Evolutionary conservation across 2,888 invertebrate species (phyloP), one percentile per base, ranked within the genome.

Genomic region (Gnatocerus cornutus): DNA sequence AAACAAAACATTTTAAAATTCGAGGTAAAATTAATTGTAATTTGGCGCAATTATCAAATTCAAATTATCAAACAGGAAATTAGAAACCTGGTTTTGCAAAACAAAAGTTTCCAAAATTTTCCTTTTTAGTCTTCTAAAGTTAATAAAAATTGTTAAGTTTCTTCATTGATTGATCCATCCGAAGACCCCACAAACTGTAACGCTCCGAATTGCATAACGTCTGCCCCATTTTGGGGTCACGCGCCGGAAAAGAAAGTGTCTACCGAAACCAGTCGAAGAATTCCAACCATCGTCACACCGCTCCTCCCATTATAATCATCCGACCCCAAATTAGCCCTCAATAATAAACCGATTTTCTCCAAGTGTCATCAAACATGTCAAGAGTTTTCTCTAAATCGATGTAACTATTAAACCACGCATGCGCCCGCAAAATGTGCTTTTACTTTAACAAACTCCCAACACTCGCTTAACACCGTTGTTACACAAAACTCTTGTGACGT

Each of bases 381-480:
- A 12, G 29, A 6, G 27, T 6, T 52, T 52, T 52, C 29, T 30
- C 52, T n/a, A 52, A 52, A 52, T 52, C 52, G 10, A 52, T n/a
- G 48, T 10, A 27, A 50, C 5, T 29, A 29, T 10, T 7, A 53
- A 53, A 30, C 14, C 9, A 46, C 61, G 61, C 61, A 61, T 61
- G 61, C 61, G 61, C 48, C 48, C 48, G 33, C 33, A 61, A 61
- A 61, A 61, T 48, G 61, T 30, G 61, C 61, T 46, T 48, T 61
- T 59, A 59, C 46, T 46, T 33, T 46, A 59, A 59, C 59, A 46
- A 27, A 33, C 9, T n/a, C 7, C 55, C 13, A 30, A 55, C 14
- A 55, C 27, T 55, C 13, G 50, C 12, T 29, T 50, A 50, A 30
- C 30, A 13, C 9, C n/a, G 16, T 3, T 9, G 30, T 50, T 50